Evolutionary conservation across 2,797 vertebrate species (phyloP), one percentile per base, ranked within the genome.

Genomic region (Cyprinella venusta): DNA sequence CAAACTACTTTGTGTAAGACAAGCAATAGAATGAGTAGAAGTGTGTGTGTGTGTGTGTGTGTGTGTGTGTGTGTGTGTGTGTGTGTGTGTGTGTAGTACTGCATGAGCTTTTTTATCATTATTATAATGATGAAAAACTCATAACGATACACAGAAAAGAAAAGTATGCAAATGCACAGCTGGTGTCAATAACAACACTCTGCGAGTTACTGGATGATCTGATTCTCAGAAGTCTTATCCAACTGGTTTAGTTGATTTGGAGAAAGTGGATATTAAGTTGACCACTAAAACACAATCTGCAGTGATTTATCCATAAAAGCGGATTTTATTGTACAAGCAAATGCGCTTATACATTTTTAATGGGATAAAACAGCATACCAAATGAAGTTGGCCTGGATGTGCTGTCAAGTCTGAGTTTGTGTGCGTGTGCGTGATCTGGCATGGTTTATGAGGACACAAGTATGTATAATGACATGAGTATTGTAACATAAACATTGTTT

Each of bases 91-190:
- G 63, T 76, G n/a, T 59, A 1, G 3, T 24, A 24, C 13, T 30
- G 13, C 33, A 70, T 40, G 5, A 74, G 26, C 18, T 54, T 54
- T 75, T 48, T 48, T 5, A 76, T 30, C 65, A 38, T 76, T 45
- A 61, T 76, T 38, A 19, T 24, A 36, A 36, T 33, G 30, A 33
- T 33, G 30, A 30, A 30, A 30, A 30, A 2, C 26, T 30, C 26
- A 30, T 30, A 30, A 30, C 26, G 26, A 30, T 30, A 54, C 33
- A 80, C 68, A 45, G 15, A 77, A 61, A 36, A 80, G 8, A 72
- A n/a, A 59, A 38, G 30, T 21, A 40, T 50, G 52, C 18, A 71
- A 50, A 81, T 45, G 38, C 72, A 67, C 68, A 67, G 45, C 69
- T 74, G 40, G 78, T 48, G 64, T 33, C 63, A 68, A 30, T 38